Percentiles rank a stretch among this genome's conserved stretches.
Conservation (phyloP, 2,888 invertebrate genomes). For the Eupithecia tripunctaria region DNA sequence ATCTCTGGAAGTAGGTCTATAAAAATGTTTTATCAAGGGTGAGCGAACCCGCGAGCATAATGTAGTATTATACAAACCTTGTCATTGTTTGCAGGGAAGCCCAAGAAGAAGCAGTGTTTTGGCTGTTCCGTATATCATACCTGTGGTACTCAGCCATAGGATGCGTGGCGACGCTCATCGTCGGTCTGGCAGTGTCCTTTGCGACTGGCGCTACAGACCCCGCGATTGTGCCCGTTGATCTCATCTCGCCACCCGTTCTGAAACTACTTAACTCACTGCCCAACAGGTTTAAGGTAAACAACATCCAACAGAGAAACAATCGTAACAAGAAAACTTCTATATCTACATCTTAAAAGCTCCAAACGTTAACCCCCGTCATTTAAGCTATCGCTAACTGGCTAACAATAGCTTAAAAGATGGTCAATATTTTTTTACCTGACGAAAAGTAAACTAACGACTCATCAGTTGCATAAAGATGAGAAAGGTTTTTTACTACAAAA, state of each 20-base stretch:
- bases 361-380: background rate
- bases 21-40: background rate
- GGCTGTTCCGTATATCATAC: slow-evolving; percentile 91
- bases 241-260: slow-evolving; percentile 88
- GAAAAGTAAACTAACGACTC: background rate
- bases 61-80: background rate
- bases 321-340: background rate
- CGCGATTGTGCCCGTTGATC: slow-evolving; percentile 86
- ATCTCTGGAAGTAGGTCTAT: background rate
- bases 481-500: background rate
- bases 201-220: slow-evolving; percentile 86
- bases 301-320: background rate
- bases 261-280: slow-evolving; percentile 81
- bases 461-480: background rate
- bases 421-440: background rate
- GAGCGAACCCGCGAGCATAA: background rate
- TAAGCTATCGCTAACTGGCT: background rate
- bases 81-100: slow-evolving; percentile 54
- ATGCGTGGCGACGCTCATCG: slow-evolving; percentile 87
- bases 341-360: background rate
- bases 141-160: slow-evolving; percentile 96
- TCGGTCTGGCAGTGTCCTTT: slow-evolving; percentile 90
- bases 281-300: slow-evolving; percentile 70
- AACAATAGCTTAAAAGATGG: too few relatives aligned
- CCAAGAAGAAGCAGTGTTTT: slow-evolving; percentile 66